A percentile compares a stretch with the other conserved stretches of the same genome.
Evolutionary conservation across 2,888 invertebrate species (phyloP).

Genomic region (Coecobrya sp.): DNA sequence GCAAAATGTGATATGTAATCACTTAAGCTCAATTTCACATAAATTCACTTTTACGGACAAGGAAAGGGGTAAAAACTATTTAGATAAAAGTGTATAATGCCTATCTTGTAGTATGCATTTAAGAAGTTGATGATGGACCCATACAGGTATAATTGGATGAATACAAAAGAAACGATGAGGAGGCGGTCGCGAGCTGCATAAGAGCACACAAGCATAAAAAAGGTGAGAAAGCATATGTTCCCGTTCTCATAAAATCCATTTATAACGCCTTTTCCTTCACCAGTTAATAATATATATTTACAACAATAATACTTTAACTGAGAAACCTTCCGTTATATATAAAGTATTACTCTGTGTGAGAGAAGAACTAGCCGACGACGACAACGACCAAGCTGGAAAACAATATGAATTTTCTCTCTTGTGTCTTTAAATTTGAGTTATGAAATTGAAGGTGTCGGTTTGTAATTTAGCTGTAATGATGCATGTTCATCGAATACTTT

Average conservation of each 20-base stretch:
- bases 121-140: slow-evolving; percentile 67
- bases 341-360: not conserved
- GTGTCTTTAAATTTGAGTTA: slow-evolving; percentile 71
- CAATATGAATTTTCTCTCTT: slow-evolving; percentile 44
- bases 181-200: slow-evolving; percentile 35
- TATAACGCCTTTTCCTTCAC: slow-evolving; percentile 77
- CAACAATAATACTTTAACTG: not conserved
- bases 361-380: slow-evolving; percentile 60
- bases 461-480: slow-evolving; percentile 80
- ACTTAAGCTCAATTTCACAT: slow-evolving; percentile 65
- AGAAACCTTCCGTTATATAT: not conserved
- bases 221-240: slow-evolving; percentile 80
- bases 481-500: slow-evolving; percentile 70
- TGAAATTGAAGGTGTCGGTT: slow-evolving; percentile 81
- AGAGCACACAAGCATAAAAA: slow-evolving; percentile 52
- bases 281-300: slow-evolving; percentile 73
- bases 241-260: slow-evolving; percentile 79
- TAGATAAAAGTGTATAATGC: slow-evolving; percentile 44
- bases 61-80: slow-evolving; percentile 68
- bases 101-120: slow-evolving; percentile 40
- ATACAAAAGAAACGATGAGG: slow-evolving; percentile 55
- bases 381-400: slow-evolving; percentile 39
- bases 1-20: slow-evolving; percentile 41
- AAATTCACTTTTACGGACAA: slow-evolving; percentile 52
- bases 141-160: slow-evolving; percentile 74